A percentile compares a stretch with the other conserved stretches of the same genome.
These are phyloP conservation scores for Hafferia zeledoni DNA, from an alignment of 2,797 vertebrate species.

Conservation along the genomic window DNA sequence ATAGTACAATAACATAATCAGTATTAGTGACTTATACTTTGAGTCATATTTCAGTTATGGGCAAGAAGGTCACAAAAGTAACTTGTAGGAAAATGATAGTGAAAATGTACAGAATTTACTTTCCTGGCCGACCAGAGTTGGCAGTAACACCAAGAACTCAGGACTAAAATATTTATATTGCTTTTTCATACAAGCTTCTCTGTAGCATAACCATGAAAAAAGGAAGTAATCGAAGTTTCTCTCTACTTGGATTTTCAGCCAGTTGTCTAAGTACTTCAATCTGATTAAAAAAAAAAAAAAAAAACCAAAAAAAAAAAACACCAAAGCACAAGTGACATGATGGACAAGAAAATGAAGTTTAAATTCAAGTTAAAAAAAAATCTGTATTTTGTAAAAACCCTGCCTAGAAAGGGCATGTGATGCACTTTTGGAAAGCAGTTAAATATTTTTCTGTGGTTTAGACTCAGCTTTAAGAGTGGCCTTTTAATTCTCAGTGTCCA, in stretches of 20 bases:
- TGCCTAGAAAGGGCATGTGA: not conserved
- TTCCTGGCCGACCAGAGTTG: not conserved
- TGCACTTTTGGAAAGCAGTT: not conserved
- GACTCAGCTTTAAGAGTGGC: not conserved
- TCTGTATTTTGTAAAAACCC: not conserved
- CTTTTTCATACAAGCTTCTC: not conserved
- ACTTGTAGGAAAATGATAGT: constrained; percentile 14
- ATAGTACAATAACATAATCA: constrained; percentile 20
- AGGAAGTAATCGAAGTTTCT: not conserved
- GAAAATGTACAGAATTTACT: constrained; percentile 12
- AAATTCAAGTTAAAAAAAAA: not conserved
- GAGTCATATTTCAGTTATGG: not conserved
- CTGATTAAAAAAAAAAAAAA: not conserved
- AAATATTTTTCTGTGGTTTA: not conserved
- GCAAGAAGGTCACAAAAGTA: not conserved
- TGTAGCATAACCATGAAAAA: not conserved
- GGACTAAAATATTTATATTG: not conserved
- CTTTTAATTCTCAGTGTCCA: not conserved
- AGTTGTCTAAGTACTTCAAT: not conserved
- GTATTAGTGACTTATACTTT: not conserved
- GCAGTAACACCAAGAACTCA: not conserved
- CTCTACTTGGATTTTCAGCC: not conserved
- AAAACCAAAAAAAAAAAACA: too few species aligned
- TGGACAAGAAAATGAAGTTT: not conserved
- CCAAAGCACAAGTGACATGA: not conserved